phyloP scores from a whole-genome alignment of 1,140 invertebrate genomes.

The Mylabris phalerata region DNA sequence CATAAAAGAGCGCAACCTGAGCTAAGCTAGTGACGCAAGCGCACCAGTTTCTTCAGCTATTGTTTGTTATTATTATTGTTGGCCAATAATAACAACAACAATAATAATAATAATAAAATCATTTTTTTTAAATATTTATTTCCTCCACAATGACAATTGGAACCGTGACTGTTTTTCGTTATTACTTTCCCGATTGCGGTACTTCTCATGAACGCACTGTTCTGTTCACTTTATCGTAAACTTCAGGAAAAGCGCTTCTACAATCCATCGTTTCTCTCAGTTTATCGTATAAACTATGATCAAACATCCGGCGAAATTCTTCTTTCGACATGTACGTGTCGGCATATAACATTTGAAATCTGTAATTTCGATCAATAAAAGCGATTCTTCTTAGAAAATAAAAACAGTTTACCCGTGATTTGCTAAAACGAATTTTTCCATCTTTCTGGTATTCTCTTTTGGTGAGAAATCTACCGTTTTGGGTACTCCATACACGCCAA shows the following conservation, averaged over 20 bases:
- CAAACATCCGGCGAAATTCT: slow-evolving; percentile 80
- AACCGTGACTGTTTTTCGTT: slow-evolving; percentile 1
- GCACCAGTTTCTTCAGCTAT: slow-evolving; percentile 4
- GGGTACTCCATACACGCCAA: slow-evolving; percentile 75
- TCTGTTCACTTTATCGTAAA: slow-evolving; percentile 75
- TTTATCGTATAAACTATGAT: slow-evolving; percentile 69
- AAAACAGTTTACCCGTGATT: slow-evolving; percentile 52
- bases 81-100: too few species aligned
- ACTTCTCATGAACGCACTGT: slow-evolving; percentile 49
- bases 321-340: slow-evolving; percentile 69
- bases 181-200: not conserved
- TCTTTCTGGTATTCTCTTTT: slow-evolving; percentile 54
- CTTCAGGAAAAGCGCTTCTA: slow-evolving; percentile 69
- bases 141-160: not conserved
- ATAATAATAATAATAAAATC: not conserved
- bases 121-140: not conserved
- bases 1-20: slow-evolving; percentile 3
- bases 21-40: slow-evolving; percentile 10
- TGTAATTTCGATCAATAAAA: not conserved
- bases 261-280: slow-evolving; percentile 54
- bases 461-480: slow-evolving; percentile 57
- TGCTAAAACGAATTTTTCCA: slow-evolving; percentile 65
- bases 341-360: slow-evolving; percentile 80
- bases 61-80: not conserved
- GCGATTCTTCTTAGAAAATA: not conserved